phyloP scores from a whole-genome alignment of 2,113 vertebrate genomes.

The Chlamydotis undulata region DNA sequence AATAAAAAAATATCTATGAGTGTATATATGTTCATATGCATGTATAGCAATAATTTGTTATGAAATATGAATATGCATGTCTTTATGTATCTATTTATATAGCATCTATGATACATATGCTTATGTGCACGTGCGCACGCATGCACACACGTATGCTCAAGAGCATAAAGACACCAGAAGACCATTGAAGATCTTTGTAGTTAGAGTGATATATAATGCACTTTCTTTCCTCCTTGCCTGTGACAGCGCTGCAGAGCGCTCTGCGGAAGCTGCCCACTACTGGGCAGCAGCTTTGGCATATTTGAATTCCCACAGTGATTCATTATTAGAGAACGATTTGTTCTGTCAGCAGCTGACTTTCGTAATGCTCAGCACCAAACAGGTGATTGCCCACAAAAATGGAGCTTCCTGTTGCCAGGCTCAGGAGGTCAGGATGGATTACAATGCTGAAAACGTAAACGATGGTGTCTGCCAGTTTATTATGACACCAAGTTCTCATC shows the following conservation, averaged over 20 bases:
- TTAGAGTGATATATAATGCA: background rate
- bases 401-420: background rate
- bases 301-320: background rate
- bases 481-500: background rate
- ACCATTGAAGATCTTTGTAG: background rate
- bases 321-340: background rate
- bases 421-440: background rate
- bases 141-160: background rate
- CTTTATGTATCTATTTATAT: background rate
- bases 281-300: background rate
- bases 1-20: background rate
- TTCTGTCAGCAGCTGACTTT: background rate
- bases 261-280: background rate
- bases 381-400: background rate
- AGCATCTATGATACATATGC: background rate
- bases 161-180: background rate
- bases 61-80: background rate
- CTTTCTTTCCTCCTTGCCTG: background rate
- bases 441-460: background rate
- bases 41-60: background rate
- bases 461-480: background rate
- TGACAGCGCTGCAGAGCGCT: background rate
- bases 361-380: background rate
- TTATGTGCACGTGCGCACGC: fast-evolving
- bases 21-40: background rate